Percentiles rank a stretch among this genome's conserved stretches.
Conservation (phyloP, 2,797 vertebrate species). For the Alectoris magna region DNA sequence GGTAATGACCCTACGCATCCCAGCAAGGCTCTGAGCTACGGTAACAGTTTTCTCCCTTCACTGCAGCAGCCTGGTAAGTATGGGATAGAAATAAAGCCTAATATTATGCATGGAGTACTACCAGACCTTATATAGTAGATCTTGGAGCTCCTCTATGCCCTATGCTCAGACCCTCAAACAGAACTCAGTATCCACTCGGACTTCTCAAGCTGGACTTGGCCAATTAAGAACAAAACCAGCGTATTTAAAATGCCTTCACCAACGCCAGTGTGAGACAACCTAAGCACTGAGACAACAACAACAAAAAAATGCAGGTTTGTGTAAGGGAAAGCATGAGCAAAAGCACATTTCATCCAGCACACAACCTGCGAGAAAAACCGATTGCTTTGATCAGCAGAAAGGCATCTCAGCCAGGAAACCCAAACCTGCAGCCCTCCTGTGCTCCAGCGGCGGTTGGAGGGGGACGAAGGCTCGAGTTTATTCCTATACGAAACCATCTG, state of each 20-base stretch:
- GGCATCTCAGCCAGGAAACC: not conserved
- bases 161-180: not conserved
- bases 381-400: not conserved
- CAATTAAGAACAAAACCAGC: not conserved
- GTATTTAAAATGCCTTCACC: not conserved
- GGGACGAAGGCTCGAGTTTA: not conserved
- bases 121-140: not conserved
- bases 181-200: not conserved
- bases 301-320: not conserved
- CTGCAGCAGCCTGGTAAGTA: not conserved
- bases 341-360: not conserved
- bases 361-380: not conserved
- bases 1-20: not conserved
- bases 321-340: not conserved
- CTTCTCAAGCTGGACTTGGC: not conserved
- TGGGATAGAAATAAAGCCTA: not conserved
- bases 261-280: not conserved
- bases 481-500: not conserved
- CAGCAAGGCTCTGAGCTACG: conserved; percentile 2
- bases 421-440: not conserved
- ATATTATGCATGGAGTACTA: not conserved
- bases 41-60: not conserved
- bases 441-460: not conserved
- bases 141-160: not conserved
- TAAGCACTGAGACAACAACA: conserved; percentile 15